phyloP scores from a whole-genome alignment of 2,888 invertebrate genomes.

The Prenolepis imparis region DNA sequence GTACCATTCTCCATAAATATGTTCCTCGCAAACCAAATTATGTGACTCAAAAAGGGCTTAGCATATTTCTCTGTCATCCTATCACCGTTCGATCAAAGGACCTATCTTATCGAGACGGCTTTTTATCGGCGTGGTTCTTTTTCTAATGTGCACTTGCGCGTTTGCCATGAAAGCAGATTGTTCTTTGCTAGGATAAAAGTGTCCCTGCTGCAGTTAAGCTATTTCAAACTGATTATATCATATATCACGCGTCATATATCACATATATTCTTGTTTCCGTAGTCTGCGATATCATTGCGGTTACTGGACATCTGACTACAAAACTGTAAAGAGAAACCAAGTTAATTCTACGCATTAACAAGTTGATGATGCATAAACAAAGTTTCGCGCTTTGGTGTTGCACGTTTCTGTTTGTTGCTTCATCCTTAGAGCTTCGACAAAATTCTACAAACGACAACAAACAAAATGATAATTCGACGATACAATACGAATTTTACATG shows the following conservation, averaged over 20 bases:
- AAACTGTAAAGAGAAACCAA: not conserved
- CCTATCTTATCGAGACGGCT: not conserved
- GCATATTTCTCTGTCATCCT: not conserved
- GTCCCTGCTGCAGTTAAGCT: not conserved
- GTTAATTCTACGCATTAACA: conserved; percentile 16
- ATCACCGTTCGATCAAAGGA: not conserved
- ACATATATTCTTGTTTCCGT: conserved; percentile 31
- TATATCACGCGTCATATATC: no score
- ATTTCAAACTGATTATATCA: not conserved
- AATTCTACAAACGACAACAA: not conserved
- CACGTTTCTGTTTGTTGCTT: not conserved
- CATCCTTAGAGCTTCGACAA: not conserved
- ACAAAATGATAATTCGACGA: not conserved
- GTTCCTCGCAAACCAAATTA: not conserved
- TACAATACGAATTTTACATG: not conserved
- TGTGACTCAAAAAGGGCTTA: not conserved
- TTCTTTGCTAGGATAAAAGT: not conserved
- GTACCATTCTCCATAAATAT: not conserved
- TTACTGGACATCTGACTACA: not conserved
- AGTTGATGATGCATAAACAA: not conserved
- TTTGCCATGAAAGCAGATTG: not conserved
- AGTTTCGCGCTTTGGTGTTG: not conserved
- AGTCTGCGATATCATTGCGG: conserved; percentile 37
- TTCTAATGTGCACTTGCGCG: not conserved
- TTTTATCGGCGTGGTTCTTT: not conserved